phyloP scores from a whole-genome alignment of 92 coral and sea anemone genomes.

The Metridium senile region DNA sequence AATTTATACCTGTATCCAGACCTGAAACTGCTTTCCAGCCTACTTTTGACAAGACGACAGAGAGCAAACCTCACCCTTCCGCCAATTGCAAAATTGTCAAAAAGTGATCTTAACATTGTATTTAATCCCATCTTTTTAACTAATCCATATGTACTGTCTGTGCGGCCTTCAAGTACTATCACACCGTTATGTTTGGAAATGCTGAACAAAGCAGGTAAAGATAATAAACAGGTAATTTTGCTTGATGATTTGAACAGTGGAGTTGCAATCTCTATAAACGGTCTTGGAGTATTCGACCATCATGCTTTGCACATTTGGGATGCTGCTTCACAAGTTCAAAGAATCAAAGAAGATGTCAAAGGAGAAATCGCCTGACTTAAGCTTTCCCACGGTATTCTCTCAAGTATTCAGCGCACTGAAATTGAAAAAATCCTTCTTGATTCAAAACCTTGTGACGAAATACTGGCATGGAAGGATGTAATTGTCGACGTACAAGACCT shows the following conservation, averaged over 20 bases:
- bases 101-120: neutral
- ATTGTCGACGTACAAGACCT: constrained; percentile 47
- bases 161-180: constrained; percentile 24
- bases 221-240: neutral
- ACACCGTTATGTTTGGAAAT: constrained; percentile 1
- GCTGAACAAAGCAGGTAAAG: constrained; percentile 1
- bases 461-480: constrained; percentile 20
- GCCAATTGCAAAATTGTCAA: neutral
- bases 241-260: constrained; percentile 30
- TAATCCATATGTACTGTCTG: neutral
- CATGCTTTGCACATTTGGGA: constrained; percentile 43
- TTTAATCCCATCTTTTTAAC: neutral
- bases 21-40: neutral
- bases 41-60: constrained; percentile 7
- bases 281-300: constrained; percentile 44
- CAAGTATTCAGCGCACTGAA: constrained; percentile 13
- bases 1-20: constrained; percentile 4
- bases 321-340: constrained; percentile 26
- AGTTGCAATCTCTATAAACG: constrained; percentile 28
- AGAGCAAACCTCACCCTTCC: constrained; percentile 1
- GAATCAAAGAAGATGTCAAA: constrained; percentile 10
- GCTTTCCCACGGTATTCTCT: constrained; percentile 30
- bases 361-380: constrained; percentile 44
- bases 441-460: constrained; percentile 37
- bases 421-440: constrained; percentile 24